Evolutionary conservation across 1,140 invertebrate species (phyloP).

Genomic region (Drosophila insularis): DNA sequence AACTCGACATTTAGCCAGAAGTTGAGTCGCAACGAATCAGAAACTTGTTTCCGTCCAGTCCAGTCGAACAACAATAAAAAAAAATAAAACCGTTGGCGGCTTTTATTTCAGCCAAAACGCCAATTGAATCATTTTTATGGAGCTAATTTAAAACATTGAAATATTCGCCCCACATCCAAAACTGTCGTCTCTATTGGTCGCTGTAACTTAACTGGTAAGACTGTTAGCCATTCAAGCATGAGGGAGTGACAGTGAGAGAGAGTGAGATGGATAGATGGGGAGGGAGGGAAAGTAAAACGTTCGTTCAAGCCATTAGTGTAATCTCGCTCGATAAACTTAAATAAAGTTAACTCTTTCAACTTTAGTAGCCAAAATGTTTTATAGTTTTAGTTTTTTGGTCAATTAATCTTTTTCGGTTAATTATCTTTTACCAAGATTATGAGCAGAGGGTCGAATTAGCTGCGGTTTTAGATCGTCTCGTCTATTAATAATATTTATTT

Average conservation of each 20-base stretch:
- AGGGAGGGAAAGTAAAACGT: constrained; percentile 47
- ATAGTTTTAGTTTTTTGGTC: constrained; percentile 11
- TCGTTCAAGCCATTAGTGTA: constrained; percentile 49
- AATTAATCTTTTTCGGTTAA: too few relatives aligned
- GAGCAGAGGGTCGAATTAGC: not conserved
- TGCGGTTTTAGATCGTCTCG: too few relatives aligned
- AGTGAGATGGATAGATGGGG: too few relatives aligned
- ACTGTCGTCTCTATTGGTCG: constrained; percentile 67
- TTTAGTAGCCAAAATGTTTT: constrained; percentile 33
- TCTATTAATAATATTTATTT: too few relatives aligned
- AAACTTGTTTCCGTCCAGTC: constrained; percentile 55
- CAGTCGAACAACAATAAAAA: constrained; percentile 24
- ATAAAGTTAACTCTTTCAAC: constrained; percentile 31
- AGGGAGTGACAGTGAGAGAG: too few relatives aligned
- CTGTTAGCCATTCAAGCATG: too few relatives aligned
- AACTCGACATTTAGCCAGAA: constrained; percentile 65
- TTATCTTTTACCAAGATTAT: not conserved
- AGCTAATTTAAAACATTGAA: constrained; percentile 63
- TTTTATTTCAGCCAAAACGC: constrained; percentile 71
- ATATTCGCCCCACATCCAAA: constrained; percentile 69
- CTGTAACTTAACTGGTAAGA: constrained; percentile 49
- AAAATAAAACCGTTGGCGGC: constrained; percentile 60
- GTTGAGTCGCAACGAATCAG: constrained; percentile 18
- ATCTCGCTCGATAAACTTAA: constrained; percentile 48
- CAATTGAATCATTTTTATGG: constrained; percentile 80